Evolutionary conservation across 2,888 invertebrate genomes (phyloP).

Genomic region (Falcaria lacertinaria): DNA sequence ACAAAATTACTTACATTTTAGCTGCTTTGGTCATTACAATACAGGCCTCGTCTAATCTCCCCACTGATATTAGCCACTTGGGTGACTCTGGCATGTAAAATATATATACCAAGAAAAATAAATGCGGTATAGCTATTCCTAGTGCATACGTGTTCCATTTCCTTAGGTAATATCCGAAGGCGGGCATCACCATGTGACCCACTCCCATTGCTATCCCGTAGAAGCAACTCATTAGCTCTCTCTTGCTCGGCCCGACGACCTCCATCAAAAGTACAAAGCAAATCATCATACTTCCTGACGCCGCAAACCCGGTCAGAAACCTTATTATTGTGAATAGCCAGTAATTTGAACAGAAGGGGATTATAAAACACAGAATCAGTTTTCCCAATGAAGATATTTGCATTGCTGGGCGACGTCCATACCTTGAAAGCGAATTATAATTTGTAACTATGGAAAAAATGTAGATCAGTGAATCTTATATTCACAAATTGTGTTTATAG

Average conservation of each 20-base stretch:
- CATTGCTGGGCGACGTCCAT: too few relatives aligned
- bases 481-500: too few relatives aligned
- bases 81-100: conserved; percentile 86
- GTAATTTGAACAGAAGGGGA: neutral
- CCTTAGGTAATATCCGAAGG: conserved; percentile 79
- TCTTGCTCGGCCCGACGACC: conserved; percentile 65
- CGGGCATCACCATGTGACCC: conserved; percentile 79
- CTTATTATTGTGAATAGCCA: neutral
- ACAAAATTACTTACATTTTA: conserved; percentile 39
- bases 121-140: neutral
- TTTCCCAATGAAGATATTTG: neutral
- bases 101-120: conserved; percentile 58
- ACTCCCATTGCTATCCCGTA: conserved; percentile 23
- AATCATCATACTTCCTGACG: conserved; percentile 82
- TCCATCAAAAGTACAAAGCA: conserved; percentile 82
- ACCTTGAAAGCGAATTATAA: too few relatives aligned
- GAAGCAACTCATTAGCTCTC: conserved; percentile 30
- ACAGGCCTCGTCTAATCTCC: conserved; percentile 79
- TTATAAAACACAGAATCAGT: neutral
- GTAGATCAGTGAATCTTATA: too few relatives aligned
- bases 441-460: too few relatives aligned
- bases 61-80: conserved; percentile 84
- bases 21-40: conserved; percentile 81
- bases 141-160: conserved; percentile 81
- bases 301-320: neutral